Percentiles rank a stretch among this genome's conserved stretches.
Evolutionary conservation across 2,797 vertebrate species (phyloP).

Genomic region (Catamblyrhynchus diadema): DNA sequence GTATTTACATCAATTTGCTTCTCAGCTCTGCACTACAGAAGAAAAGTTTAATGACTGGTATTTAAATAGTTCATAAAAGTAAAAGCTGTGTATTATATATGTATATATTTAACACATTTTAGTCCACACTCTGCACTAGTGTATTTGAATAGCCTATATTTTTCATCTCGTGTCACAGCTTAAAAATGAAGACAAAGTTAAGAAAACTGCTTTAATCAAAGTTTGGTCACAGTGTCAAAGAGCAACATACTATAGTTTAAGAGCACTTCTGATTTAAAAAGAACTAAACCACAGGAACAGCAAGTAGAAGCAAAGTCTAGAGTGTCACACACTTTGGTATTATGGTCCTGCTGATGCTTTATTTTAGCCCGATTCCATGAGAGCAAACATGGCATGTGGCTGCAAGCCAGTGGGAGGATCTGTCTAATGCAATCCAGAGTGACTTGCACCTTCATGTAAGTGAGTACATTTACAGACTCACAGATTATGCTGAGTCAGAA

Average conservation of each 20-base stretch:
- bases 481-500: not conserved
- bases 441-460: not conserved
- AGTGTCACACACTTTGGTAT: not conserved
- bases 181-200: not conserved
- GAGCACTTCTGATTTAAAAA: not conserved
- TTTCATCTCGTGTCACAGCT: not conserved
- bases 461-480: not conserved
- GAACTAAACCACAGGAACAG: not conserved
- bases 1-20: not conserved
- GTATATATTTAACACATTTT: not conserved
- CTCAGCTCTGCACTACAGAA: not conserved
- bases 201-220: not conserved
- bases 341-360: not conserved
- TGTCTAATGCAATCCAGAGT: not conserved
- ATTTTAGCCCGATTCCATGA: not conserved
- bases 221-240: not conserved
- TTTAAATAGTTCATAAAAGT: not conserved
- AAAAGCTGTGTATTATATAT: not conserved
- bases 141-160: not conserved
- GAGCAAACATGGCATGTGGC: not conserved
- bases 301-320: not conserved
- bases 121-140: not conserved
- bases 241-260: not conserved
- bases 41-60: not conserved
- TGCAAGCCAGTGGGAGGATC: not conserved